Evolutionary conservation across 2,888 invertebrate genomes (phyloP), one percentile per base, ranked within the genome.

Genomic region (Ectropis crepuscularia): DNA sequence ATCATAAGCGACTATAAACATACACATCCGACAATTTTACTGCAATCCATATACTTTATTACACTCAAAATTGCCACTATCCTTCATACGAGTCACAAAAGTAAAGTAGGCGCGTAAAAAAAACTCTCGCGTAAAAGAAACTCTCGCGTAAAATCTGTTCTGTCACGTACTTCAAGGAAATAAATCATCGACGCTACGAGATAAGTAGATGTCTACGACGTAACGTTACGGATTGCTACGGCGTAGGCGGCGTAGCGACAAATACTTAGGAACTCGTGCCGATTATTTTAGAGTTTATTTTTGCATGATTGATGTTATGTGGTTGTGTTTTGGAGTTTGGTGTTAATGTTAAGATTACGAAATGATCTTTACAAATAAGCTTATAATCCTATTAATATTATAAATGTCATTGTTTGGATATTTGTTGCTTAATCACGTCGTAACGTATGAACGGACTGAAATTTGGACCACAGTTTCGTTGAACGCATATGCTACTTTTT

Each of bases 181-280:
- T 68, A 70, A 67, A 67, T 67, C 63, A 74, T 69, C 51, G 57
- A 41, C 50, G 49, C 50, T 43, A 50, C 57, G 60, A 58, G 65
- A 69, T 70, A 70, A 69, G 66, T 68, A 71, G 62, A 70, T 65
- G 71, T 66, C 73, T 71, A 72, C 72, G 72, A 55, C 62, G 69
- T 66, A 69, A 63, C 61, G 57, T 65, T 69, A 68, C 68, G 71
- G 55, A 57, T 58, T 16, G 65, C 69, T 70, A 69, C 67, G 70
- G 48, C 63, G 63, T 63, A 63, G 63, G 57, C 54, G 62, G 48
- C 53, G 60, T 54, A 61, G 53, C 12, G 60, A 53, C 46, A 41
- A 39, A 47, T 36, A 36, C 51, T 41, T 46, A 11, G 50, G 9
- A 43, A 43, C 36, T 42, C 37, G 12, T 38, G 12, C 2, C 6